These are phyloP conservation scores for Nomada ferruginata DNA, from an alignment of 2,888 invertebrate species.

Conservation along the genomic window DNA sequence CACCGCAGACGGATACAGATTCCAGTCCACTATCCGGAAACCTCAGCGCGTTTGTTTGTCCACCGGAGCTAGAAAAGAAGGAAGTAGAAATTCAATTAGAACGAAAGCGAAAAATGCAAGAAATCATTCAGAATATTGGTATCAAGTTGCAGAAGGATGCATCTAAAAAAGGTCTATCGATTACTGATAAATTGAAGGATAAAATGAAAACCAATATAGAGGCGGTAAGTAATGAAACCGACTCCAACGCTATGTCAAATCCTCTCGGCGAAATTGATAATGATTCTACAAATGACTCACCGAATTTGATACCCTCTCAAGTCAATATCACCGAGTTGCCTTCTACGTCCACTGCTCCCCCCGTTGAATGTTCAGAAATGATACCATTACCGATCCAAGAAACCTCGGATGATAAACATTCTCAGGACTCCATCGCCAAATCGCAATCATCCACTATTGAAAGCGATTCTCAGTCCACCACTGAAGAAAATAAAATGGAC, in stretches of 20 bases:
- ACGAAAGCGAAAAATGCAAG: constrained; percentile 85
- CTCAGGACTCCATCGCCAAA: not conserved
- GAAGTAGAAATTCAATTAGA: constrained; percentile 85
- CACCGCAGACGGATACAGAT: constrained; percentile 28
- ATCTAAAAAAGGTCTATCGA: constrained; percentile 78
- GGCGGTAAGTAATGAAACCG: not conserved
- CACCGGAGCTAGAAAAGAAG: constrained; percentile 83
- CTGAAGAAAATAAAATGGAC: constrained; percentile 58
- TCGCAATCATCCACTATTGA: not conserved
- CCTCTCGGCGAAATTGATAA: not conserved
- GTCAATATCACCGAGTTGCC: not conserved
- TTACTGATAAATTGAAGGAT: constrained; percentile 80
- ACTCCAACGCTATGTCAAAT: not conserved
- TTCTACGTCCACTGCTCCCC: not conserved
- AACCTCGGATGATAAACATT: not conserved
- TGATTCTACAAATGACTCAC: too few species aligned
- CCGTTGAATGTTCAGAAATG: not conserved
- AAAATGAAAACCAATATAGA: constrained; percentile 76
- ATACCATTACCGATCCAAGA: not conserved
- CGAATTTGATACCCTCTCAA: not conserved
- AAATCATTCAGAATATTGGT: constrained; percentile 81
- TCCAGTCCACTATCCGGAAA: constrained; percentile 67
- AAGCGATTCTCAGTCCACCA: not conserved
- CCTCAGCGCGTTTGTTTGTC: constrained; percentile 81
- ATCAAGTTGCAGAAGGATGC: constrained; percentile 75